Percentiles rank a stretch among this genome's conserved stretches.
phyloP scores from a whole-genome alignment of 2,113 vertebrate genomes.

The Limanda limanda region DNA sequence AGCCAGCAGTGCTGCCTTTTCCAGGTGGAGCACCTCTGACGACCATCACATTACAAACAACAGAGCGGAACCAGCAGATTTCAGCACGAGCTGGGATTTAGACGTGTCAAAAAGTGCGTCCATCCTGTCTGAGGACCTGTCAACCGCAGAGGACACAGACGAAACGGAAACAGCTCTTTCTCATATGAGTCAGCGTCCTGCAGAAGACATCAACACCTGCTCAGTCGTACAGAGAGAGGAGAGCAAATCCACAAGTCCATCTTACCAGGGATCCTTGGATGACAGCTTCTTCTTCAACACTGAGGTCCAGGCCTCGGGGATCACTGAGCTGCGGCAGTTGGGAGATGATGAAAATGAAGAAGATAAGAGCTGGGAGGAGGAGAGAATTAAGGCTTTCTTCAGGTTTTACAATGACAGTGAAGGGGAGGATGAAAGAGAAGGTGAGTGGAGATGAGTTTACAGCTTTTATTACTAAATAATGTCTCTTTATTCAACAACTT shows the following conservation, averaged over 20 bases:
- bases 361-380: conserved; percentile 74
- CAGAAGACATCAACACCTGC: conserved; percentile 16
- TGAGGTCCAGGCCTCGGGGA: conserved; percentile 10
- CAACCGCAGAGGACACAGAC: conserved; percentile 38
- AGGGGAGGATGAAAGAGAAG: conserved; percentile 42
- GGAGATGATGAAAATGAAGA: conserved; percentile 56
- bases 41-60: neutral
- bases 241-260: neutral
- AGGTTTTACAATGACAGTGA: conserved; percentile 67
- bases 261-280: conserved; percentile 59
- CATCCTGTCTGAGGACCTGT: conserved; percentile 38
- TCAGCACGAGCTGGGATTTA: conserved; percentile 30
- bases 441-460: conserved; percentile 51
- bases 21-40: conserved; percentile 3
- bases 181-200: conserved; percentile 15
- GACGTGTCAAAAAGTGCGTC: conserved; percentile 21
- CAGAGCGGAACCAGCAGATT: conserved; percentile 2
- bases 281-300: conserved; percentile 64
- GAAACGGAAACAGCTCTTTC: conserved; percentile 18
- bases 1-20: neutral
- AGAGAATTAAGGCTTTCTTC: conserved; percentile 80
- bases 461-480: neutral
- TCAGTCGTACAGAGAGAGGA: conserved; percentile 30
- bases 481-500: neutral
- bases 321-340: conserved; percentile 32